These are phyloP conservation scores for Pimpla rufipes DNA, from an alignment of 2,888 invertebrate species.

Conservation along the genomic window DNA sequence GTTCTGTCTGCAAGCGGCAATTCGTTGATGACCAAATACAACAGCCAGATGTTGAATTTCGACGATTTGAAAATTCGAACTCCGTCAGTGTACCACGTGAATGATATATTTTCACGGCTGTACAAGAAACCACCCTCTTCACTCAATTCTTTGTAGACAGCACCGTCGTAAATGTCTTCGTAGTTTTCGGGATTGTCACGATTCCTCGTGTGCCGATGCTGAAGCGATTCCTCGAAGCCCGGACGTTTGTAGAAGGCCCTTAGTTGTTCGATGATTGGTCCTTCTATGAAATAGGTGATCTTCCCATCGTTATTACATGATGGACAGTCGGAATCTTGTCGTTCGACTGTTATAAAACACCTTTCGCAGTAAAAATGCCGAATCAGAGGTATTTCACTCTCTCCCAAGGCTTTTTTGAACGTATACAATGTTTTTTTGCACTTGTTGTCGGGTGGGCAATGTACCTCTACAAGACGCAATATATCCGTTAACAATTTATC, in stretches of 20 bases:
- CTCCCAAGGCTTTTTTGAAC: constrained; percentile 55
- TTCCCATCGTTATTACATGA: constrained; percentile 25
- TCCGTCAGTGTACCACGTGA: no score
- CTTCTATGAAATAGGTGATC: no score
- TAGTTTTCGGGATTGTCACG: background rate
- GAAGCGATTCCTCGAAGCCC: constrained; percentile 52
- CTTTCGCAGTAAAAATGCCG: constrained; percentile 61
- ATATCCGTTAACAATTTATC: constrained; percentile 10
- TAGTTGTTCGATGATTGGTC: constrained; percentile 56
- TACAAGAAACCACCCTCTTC: background rate
- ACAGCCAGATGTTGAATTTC: constrained; percentile 21
- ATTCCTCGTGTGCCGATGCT: background rate
- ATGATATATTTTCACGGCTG: constrained; percentile 9
- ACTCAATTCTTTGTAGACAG: constrained; percentile 15
- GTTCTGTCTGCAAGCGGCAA: constrained; percentile 14
- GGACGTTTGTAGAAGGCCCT: constrained; percentile 52
- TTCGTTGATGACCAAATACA: constrained; percentile 45
- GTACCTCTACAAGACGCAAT: constrained; percentile 22
- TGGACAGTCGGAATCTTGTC: constrained; percentile 30
- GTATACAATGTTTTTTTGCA: constrained; percentile 45
- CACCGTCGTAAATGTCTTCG: constrained; percentile 35
- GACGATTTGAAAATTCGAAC: constrained; percentile 35
- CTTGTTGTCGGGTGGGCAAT: constrained; percentile 19
- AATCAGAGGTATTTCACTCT: constrained; percentile 43
- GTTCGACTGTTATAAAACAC: constrained; percentile 46